Base-by-base conservation (phyloP, 2,113 vertebrate genomes). In the Eudorcas thomsonii region DNA sequence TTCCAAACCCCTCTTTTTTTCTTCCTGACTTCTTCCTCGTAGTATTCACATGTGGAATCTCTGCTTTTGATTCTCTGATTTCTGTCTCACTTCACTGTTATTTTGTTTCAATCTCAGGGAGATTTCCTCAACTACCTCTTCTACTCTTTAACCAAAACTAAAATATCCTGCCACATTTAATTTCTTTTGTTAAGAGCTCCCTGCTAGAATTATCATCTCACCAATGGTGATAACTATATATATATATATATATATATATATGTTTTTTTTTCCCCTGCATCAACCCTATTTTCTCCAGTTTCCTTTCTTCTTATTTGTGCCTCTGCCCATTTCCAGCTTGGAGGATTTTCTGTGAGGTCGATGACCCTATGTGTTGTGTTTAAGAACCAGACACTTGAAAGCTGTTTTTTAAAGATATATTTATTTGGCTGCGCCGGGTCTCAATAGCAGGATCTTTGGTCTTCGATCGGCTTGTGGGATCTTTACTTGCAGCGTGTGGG, bases 231-330 rank as follows among this genome's bases (percentile, higher is more conserved):
- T 62, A 54, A 60, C 59, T 50, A 7, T 26, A 17, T 45, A 43
- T 67, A n/a, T 67, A 9, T 67, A n/a, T 50, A 7, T 26, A 17
- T 45, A 43, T 67, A n/a, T 67, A 9, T 67, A n/a, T 67, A 9
- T 62, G 0, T 60, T 4, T 16, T 3, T 33, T 26, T 26, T 23
- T 1, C 4, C 4, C n/a, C 36, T 4, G 10, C 12, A 14, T 80
- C 25, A n/a, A 6, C 43, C 36, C 52, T 6, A 2, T 91, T 62
- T 77, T 10, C 33, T 77, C 60, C n/a, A 8, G 3, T 60, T 62
- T 74, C 52, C 50, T 71, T 39, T 33, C n/a, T 93, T 28, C 33
- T 85, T 36, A 45, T 7, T 64, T 94, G 26, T 15, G 33, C 19
- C 19, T 88, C 36, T 60, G 60, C 26, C n/a, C 33, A 1, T 28